Evolutionary conservation across 1,140 invertebrate species (phyloP), one percentile per base, ranked within the genome.

Genomic region (Acromyrmex charruanus): DNA sequence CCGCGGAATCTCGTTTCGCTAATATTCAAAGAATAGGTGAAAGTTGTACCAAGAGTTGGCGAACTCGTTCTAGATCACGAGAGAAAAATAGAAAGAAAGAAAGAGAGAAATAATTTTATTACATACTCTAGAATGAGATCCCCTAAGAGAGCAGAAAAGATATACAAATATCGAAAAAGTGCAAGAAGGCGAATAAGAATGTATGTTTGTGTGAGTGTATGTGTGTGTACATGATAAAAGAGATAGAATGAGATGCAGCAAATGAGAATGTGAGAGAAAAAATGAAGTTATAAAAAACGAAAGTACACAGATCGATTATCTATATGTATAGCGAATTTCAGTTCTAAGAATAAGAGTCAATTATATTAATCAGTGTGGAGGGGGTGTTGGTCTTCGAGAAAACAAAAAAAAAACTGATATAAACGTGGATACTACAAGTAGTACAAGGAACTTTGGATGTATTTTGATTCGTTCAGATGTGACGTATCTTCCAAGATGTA

Each of bases 401-500:
- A 72, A 68, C 49, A 49, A 80, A 72, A 71, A 71, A 31, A 82
- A 44, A 77, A 85, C 85, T 75, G 77, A 72, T 87, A 79, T 90
- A 90, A 81, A 84, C 82, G 80, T 90, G 90, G 65, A 69, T 63
- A 65, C 35, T 86, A 86, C 49, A 25, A 75, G 49, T 88, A 87
- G 87, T 86, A 88, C 55, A 86, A 85, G 51, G 39, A 72, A 87
- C 84, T 90, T 91, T 91, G 87, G 75, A 91, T 91, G 89, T 90
- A 74, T 90, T 91, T 89, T 74, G 77, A 88, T 90, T 91, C 87
- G 87, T 88, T 90, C 89, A 85, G 84, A 77, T 91, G 87, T 89
- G 87, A 89, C 80, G 71, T 91, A 91, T 91, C 90, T 90, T 91
- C 87, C 89, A 66, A 91, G 82, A 58, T 91, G 90, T 91, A 91